A percentile compares a stretch with the other conserved stretches of the same genome.
Evolutionary conservation across 2,888 invertebrate species (phyloP).

Genomic region (Diabrotica balteata): DNA sequence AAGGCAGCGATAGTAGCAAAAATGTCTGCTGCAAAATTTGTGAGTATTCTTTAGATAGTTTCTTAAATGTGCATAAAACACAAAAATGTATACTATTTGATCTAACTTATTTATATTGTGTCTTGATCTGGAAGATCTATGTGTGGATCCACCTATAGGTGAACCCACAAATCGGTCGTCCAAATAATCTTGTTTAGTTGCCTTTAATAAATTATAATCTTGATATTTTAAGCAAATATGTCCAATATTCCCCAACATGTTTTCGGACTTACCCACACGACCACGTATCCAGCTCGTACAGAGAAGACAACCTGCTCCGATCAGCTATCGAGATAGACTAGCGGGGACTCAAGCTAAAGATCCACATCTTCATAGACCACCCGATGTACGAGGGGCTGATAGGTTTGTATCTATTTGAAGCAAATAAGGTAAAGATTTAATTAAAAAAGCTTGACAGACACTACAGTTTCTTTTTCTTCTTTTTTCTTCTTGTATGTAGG

Average conservation of each 20-base stretch:
- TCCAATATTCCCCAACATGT: conserved; percentile 68
- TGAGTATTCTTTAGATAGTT: conserved; percentile 51
- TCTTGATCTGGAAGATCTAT: too few species aligned
- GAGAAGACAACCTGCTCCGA: conserved; percentile 46
- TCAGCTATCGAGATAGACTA: conserved; percentile 28
- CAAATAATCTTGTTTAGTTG: too few species aligned
- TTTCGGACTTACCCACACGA: conserved; percentile 64
- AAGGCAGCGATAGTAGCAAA: conserved; percentile 65
- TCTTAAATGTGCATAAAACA: too few species aligned
- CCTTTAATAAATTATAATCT: background rate
- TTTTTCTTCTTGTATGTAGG: too few species aligned
- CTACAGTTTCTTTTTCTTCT: too few species aligned
- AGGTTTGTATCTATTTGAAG: conserved; percentile 24
- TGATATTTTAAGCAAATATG: conserved; percentile 61
- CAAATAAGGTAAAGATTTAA: too few species aligned
- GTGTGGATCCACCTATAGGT: too few species aligned
- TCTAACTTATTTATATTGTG: too few species aligned
- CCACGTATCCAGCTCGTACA: conserved; percentile 63
- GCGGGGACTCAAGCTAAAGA: conserved; percentile 54
- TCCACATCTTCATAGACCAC: conserved; percentile 28
- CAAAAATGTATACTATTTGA: too few species aligned
- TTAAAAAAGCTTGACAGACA: too few species aligned
- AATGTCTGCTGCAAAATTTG: conserved; percentile 65
- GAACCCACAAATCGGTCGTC: too few species aligned
- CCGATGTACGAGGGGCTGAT: conserved; percentile 48